A percentile compares a stretch with the other conserved stretches of the same genome.
Evolutionary conservation across 1,140 invertebrate genomes (phyloP).

Genomic region (Coboldia fuscipes): DNA sequence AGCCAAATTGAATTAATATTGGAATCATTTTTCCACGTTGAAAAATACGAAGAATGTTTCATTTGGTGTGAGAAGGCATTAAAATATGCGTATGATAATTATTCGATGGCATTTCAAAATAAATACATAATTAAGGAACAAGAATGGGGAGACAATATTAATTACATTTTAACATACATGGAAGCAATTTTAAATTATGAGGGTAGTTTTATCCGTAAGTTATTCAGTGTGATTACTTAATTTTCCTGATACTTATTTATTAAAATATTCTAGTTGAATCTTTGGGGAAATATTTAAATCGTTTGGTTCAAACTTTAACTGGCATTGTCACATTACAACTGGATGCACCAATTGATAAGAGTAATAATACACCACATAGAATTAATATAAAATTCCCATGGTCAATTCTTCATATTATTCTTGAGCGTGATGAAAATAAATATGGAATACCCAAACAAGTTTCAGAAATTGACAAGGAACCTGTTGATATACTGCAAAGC

Average conservation of each 20-base stretch:
- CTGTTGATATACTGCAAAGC: slow-evolving; percentile 39
- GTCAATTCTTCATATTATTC: slow-evolving; percentile 60
- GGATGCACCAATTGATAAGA: slow-evolving; percentile 31
- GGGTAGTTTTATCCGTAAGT: slow-evolving; percentile 25
- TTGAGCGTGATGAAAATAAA: slow-evolving; percentile 29
- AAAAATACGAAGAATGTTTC: slow-evolving; percentile 37
- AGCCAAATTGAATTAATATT: slow-evolving; percentile 37
- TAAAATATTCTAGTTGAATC: slow-evolving; percentile 25
- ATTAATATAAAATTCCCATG: slow-evolving; percentile 54
- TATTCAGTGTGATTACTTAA: slow-evolving; percentile 3
- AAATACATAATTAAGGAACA: slow-evolving; percentile 29
- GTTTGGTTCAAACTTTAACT: slow-evolving; percentile 53
- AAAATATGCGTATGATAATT: slow-evolving; percentile 34
- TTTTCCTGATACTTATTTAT: slow-evolving; percentile 1
- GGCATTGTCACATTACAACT: slow-evolving; percentile 50
- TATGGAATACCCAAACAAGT: neutral
- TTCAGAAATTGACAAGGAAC: slow-evolving; percentile 17
- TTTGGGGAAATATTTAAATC: slow-evolving; percentile 26
- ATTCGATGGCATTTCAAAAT: slow-evolving; percentile 25
- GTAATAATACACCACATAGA: slow-evolving; percentile 35
- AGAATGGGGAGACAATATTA: slow-evolving; percentile 38
- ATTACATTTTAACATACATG: slow-evolving; percentile 42
- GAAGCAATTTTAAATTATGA: slow-evolving; percentile 38
- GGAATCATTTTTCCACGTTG: slow-evolving; percentile 42
- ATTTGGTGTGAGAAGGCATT: slow-evolving; percentile 53